Evolutionary conservation across 1,140 invertebrate genomes (phyloP), one percentile per base, ranked within the genome.

Genomic region (Rhyzopertha dominica): DNA sequence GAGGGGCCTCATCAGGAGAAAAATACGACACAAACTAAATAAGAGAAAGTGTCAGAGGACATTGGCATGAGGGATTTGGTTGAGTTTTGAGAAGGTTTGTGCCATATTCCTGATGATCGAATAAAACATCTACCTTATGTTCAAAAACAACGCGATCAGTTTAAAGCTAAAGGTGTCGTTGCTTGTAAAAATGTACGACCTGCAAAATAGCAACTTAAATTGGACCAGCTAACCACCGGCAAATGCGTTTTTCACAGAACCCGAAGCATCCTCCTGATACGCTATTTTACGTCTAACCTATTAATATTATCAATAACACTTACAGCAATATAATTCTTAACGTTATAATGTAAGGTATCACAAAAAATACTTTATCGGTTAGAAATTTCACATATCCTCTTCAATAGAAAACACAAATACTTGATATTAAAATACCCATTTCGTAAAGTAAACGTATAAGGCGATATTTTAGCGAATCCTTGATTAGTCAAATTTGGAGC

Each of bases 301-400:
- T 51, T 31, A 41, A 38, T 52, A 56, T 47, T 56, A 59, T 52
- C 57, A 57, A 54, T 56, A 49, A 59, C 54, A 59, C 52, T 54
- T 53, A 59, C 52, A 54, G 54, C 53, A 59, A 57, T 57, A 52
- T n/a, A 32, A 17, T 12, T 4, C 16, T 51, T 51, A 44, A 56
- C 43, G 47, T 49, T 50, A 58, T 46, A 53, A 46, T 58, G 50
- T 44, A 57, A 59, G 58, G 52, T 59, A 59, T 59, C 58, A 59
- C 58, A 59, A 59, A 58, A 56, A 59, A 59, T 59, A 59, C 56
- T 49, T 58, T 35, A 23, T 37, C 25, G 35, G 35, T 37, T 37
- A 8, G 22, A 37, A n/a, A n/a, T n/a, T n/a, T n/a, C n/a, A n/a
- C n/a, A n/a, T n/a, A n/a, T n/a, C n/a, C n/a, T n/a, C n/a, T n/a